A percentile compares a stretch with the other conserved stretches of the same genome.
Conservation (phyloP, 1,140 invertebrate genomes). For the Capitella teleta region DNA sequence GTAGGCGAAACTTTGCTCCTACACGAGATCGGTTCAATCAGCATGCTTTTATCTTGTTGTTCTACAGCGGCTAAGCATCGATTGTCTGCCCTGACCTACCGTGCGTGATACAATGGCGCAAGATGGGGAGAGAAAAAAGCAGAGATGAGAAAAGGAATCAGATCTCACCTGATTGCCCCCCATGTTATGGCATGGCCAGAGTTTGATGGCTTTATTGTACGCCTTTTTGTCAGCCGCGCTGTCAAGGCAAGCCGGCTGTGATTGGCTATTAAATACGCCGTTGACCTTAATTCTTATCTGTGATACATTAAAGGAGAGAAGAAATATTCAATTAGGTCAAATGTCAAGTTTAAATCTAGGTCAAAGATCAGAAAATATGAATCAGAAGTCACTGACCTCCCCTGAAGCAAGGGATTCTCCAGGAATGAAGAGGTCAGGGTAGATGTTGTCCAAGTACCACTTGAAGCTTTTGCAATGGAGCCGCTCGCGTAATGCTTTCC, state of each 20-base stretch:
- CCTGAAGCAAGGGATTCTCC: slow-evolving; percentile 49
- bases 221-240: slow-evolving; percentile 34
- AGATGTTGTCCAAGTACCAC: slow-evolving; percentile 93
- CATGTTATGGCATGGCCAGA: slow-evolving; percentile 42
- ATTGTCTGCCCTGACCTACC: too few species aligned
- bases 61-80: too few species aligned
- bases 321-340: not conserved
- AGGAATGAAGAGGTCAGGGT: slow-evolving; percentile 66
- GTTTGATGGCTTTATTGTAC: slow-evolving; percentile 37
- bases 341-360: not conserved
- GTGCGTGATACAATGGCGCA: too few species aligned
- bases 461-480: slow-evolving; percentile 85
- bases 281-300: too few species aligned
- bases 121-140: too few species aligned
- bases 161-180: slow-evolving; percentile 38
- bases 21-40: too few species aligned
- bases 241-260: slow-evolving; percentile 36
- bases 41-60: too few species aligned
- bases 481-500: slow-evolving; percentile 60
- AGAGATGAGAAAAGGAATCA: not conserved
- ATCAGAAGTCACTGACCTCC: slow-evolving; percentile 20
- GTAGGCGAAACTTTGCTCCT: too few species aligned
- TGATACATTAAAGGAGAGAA: not conserved
- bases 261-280: too few species aligned
- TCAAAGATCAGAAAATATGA: not conserved